Evolutionary conservation across 2,797 vertebrate genomes (phyloP).

Genomic region (Liparis tanakae): DNA sequence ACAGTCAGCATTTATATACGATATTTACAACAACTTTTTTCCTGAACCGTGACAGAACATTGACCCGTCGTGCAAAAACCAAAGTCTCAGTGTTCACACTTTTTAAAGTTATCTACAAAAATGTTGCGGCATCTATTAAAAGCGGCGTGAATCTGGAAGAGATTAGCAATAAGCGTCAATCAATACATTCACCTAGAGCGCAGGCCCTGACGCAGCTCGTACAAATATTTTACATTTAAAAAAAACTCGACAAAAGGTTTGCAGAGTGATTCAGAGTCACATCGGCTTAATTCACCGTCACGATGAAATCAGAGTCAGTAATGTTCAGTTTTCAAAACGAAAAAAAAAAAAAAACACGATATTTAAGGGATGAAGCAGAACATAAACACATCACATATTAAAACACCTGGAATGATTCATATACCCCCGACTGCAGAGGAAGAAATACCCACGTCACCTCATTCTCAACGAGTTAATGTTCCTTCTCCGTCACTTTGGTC

Average conservation of each 20-base stretch:
- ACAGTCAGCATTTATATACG: background rate
- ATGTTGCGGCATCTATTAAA: conserved; percentile 13
- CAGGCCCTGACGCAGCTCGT: conserved; percentile 15
- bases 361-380: conserved; percentile 14
- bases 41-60: conserved; percentile 5
- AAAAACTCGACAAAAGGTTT: conserved; percentile 9
- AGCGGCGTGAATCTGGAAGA: background rate
- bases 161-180: conserved; percentile 1
- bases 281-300: conserved; percentile 49
- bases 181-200: background rate
- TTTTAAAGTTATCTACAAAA: conserved; percentile 15
- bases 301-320: conserved; percentile 33
- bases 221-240: conserved; percentile 33
- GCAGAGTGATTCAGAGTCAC: conserved; percentile 33
- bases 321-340: conserved; percentile 9
- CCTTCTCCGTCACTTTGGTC: conserved; percentile 1
- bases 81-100: background rate
- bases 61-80: background rate
- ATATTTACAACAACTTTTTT: conserved; percentile 1
- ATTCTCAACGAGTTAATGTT: conserved; percentile 11
- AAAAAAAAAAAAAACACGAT: conserved; percentile 29
- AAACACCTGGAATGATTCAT: conserved; percentile 54
- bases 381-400: conserved; percentile 26
- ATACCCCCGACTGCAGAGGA: conserved; percentile 1
- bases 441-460: conserved; percentile 14